Evolutionary conservation across 2,888 invertebrate genomes (phyloP), one percentile per base, ranked within the genome.

Genomic region (Proisotoma minuta): DNA sequence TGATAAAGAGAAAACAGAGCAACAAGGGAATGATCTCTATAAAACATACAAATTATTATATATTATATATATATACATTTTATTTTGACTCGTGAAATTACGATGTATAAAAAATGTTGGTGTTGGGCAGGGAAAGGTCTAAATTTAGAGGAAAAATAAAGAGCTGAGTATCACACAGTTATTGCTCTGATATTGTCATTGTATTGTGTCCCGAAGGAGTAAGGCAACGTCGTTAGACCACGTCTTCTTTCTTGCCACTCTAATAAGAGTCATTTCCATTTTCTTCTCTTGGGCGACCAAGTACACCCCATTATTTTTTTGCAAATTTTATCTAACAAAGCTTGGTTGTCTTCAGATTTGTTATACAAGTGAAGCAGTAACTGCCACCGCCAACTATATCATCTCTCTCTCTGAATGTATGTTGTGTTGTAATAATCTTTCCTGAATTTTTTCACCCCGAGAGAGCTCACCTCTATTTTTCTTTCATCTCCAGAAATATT

Each of bases 121-220:
- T 10, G 8, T 8, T 34, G 34, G 15, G 34, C 15, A 34, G 8
- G 34, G 15, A 34, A n/a, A n/a, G n/a, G n/a, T n/a, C n/a, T n/a
- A n/a, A n/a, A n/a, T n/a, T n/a, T n/a, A n/a, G n/a, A n/a, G n/a
- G n/a, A n/a, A n/a, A 60, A 68, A 68, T 68, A 65, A 68, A 62
- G 68, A 63, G 59, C 61, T 65, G 59, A 59, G 61, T 61, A 68
- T 68, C 68, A 65, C 66, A 56, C 39, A 65, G 68, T 68, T 68
- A 68, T 68, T 68, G 61, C 65, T 54, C 59, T 54, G 57, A 65
- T 68, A 68, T 68, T 56, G 43, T 26, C 43, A 40, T 43, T 56
- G 24, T 47, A 56, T 56, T 68, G 63, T 60, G 63, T 68, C 68
- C 68, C 68, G 29, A 57, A 65, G 68, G 68, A 68, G 59, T 47